phyloP scores from a whole-genome alignment of 53 echinoderm and acorn worm genomes.

The Echinometra lucunter region DNA sequence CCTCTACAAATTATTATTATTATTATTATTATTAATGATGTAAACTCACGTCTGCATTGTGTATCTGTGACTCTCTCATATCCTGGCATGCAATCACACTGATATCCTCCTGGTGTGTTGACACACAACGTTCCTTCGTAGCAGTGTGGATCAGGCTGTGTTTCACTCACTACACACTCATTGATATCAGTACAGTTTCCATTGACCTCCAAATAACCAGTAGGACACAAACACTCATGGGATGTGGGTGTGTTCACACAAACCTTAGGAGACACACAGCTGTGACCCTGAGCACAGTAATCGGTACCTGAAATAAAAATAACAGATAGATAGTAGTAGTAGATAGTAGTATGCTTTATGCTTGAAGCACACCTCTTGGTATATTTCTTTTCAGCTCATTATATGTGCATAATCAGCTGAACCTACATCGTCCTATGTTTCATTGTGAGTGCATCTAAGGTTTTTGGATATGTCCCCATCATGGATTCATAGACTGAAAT shows the following conservation, averaged over 20 bases:
- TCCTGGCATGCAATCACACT: conserved; percentile 87
- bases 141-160: conserved; percentile 75
- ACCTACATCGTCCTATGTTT: no score
- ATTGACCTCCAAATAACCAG: conserved; percentile 75
- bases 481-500: no score
- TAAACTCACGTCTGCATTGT: conserved; percentile 85
- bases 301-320: conserved; percentile 75
- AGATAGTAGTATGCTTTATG: no score
- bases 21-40: not conserved
- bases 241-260: conserved; percentile 82
- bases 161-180: conserved; percentile 76
- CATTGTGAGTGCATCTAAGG: no score
- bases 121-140: conserved; percentile 85
- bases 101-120: conserved; percentile 82
- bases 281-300: conserved; percentile 82
- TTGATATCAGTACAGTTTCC: conserved; percentile 88
- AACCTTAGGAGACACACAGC: conserved; percentile 80
- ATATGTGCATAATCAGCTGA: no score
- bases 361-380: no score
- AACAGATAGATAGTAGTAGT: no score
- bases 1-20: no score
- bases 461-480: no score
- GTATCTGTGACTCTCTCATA: conserved; percentile 80
- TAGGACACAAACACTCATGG: conserved; percentile 84
- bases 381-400: no score